A percentile compares a stretch with the other conserved stretches of the same genome.
Evolutionary conservation across 2,888 invertebrate species (phyloP).

Genomic region (Tuta absoluta): DNA sequence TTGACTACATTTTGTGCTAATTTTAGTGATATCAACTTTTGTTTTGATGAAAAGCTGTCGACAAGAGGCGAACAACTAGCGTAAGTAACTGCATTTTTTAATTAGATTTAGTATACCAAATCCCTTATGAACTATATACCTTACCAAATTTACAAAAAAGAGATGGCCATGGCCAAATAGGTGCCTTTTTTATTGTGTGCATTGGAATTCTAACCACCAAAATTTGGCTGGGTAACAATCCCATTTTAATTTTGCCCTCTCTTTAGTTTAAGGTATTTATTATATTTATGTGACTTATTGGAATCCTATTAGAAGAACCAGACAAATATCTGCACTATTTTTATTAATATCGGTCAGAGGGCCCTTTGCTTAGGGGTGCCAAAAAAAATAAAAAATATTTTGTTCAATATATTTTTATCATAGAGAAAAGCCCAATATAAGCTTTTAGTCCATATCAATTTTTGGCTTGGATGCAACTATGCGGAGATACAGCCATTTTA

Average conservation of each 20-base stretch:
- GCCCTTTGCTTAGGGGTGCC: no score
- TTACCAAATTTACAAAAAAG: not conserved
- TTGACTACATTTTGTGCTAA: conserved; percentile 67
- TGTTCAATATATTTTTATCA: no score
- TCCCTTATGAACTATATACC: not conserved
- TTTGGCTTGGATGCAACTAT: no score
- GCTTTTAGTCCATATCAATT: no score
- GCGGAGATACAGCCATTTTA: no score
- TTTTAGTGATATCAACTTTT: conserved; percentile 52
- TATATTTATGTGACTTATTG: not conserved
- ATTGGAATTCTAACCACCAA: not conserved
- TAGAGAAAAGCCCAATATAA: no score
- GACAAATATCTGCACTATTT: not conserved
- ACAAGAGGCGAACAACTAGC: conserved; percentile 63
- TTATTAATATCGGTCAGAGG: no score
- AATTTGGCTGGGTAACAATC: not conserved
- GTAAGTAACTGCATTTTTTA: conserved; percentile 56
- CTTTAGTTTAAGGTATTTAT: no score
- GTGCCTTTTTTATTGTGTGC: not conserved
- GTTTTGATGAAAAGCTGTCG: conserved; percentile 63
- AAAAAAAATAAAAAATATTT: no score
- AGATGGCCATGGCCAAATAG: conserved; percentile 5
- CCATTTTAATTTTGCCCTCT: no score
- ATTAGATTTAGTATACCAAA: not conserved
- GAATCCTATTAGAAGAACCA: not conserved